Percentiles rank a stretch among this genome's conserved stretches.
Evolutionary conservation across 2,797 vertebrate genomes (phyloP).

Genomic region (Pogonophryne albipinna): DNA sequence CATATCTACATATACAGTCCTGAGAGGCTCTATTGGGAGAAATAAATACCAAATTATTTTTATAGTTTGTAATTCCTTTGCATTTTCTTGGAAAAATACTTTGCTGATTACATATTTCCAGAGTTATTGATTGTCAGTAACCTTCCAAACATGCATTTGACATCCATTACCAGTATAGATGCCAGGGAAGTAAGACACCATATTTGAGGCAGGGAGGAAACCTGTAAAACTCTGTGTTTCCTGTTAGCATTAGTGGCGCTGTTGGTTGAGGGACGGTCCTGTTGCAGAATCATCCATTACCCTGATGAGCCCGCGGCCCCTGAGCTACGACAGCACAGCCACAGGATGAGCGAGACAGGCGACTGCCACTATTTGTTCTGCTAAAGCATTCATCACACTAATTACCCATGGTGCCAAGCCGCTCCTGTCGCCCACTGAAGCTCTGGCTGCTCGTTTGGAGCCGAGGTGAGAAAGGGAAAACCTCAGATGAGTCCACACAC

Average conservation of each 20-base stretch:
- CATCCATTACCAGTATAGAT: constrained; percentile 23
- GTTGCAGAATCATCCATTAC: constrained; percentile 79
- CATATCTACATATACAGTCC: constrained; percentile 53
- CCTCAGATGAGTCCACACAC: constrained; percentile 74
- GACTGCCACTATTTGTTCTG: constrained; percentile 79
- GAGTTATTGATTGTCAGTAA: constrained; percentile 19
- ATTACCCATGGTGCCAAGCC: constrained; percentile 80
- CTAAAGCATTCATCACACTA: constrained; percentile 83
- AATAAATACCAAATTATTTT: not conserved
- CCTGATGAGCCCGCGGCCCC: constrained; percentile 77
- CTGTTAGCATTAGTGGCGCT: constrained; percentile 48
- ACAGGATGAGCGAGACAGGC: constrained; percentile 72
- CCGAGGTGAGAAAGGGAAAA: constrained; percentile 63
- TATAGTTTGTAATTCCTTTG: constrained; percentile 1
- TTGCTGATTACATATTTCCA: not conserved
- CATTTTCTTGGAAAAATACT: not conserved
- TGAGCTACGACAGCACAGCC: constrained; percentile 75
- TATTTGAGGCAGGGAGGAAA: not conserved
- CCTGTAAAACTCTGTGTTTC: constrained; percentile 34
- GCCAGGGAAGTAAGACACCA: not conserved
- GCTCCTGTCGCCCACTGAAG: constrained; percentile 65
- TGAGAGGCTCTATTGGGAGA: constrained; percentile 16
- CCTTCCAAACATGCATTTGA: constrained; percentile 36
- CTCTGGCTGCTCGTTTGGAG: constrained; percentile 72
- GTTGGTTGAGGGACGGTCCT: constrained; percentile 71